phyloP scores from a whole-genome alignment of 2,888 invertebrate species.

The Callinectes sapidus region DNA sequence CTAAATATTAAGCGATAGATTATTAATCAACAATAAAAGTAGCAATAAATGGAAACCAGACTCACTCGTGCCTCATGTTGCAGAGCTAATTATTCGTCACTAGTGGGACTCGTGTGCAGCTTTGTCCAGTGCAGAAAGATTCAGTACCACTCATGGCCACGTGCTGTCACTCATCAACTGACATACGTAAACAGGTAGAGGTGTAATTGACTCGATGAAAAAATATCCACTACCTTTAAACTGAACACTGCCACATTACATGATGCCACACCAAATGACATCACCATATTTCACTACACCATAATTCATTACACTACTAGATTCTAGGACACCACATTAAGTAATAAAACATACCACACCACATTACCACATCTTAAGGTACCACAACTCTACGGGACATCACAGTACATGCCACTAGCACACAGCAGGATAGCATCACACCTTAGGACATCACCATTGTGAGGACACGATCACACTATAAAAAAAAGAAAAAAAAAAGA shows the following conservation, averaged over 20 bases:
- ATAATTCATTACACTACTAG: too few relatives aligned
- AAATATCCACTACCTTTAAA: not conserved
- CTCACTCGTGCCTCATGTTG: too few relatives aligned
- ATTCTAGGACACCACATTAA: too few relatives aligned
- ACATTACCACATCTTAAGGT: too few relatives aligned
- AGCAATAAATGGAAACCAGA: too few relatives aligned
- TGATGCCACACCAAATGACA: too few relatives aligned
- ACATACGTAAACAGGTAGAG: not conserved
- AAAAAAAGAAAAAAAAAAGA: too few relatives aligned
- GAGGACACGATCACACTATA: not conserved
- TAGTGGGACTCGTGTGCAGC: not conserved
- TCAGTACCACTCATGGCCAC: not conserved
- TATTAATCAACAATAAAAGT: too few relatives aligned
- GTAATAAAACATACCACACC: too few relatives aligned
- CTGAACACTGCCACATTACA: too few relatives aligned
- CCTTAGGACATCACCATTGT: not conserved
- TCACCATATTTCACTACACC: too few relatives aligned
- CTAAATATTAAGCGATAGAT: too few relatives aligned
- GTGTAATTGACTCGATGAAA: not conserved
- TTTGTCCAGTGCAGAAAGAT: not conserved
- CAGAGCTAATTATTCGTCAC: not conserved
- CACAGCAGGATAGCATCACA: not conserved
- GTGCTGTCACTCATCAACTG: not conserved
- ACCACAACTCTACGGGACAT: not conserved
- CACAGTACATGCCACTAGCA: not conserved